Conservation (phyloP, 1,140 invertebrate species). For the Phortica variegata region DNA sequence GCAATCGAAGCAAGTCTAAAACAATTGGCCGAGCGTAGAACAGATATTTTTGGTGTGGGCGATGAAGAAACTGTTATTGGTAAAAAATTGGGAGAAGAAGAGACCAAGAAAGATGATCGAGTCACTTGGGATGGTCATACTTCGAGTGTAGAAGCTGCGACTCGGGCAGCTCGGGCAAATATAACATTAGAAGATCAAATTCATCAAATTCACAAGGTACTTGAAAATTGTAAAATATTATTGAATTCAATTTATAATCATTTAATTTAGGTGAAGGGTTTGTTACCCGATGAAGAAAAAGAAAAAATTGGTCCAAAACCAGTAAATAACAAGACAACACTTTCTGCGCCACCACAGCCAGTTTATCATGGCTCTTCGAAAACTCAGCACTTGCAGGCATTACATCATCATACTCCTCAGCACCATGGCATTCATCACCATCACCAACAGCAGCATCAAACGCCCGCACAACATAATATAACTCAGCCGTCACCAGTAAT, state of each 20-base stretch:
- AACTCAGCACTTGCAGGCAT: constrained; percentile 53
- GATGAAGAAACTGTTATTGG: constrained; percentile 98
- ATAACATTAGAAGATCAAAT: constrained; percentile 97
- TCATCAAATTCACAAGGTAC: constrained; percentile 89
- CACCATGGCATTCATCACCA: constrained; percentile 38
- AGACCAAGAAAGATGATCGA: constrained; percentile 81
- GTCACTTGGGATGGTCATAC: constrained; percentile 99
- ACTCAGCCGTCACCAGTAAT: constrained; percentile 64
- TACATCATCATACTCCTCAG: constrained; percentile 53
- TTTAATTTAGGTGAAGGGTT: constrained; percentile 70
- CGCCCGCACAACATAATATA: constrained; percentile 49
- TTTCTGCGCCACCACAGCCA: constrained; percentile 39
- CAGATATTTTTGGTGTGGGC: constrained; percentile 99
- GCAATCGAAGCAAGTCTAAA: constrained; percentile 95
- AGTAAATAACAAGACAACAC: constrained; percentile 57
- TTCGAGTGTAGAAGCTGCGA: constrained; percentile 88
- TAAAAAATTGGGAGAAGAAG: constrained; percentile 98
- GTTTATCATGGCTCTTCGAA: background rate
- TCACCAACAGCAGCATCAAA: constrained; percentile 22
- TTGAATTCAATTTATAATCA: background rate
- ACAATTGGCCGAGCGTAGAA: constrained; percentile 94
- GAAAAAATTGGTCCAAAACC: constrained; percentile 87
- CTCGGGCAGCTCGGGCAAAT: constrained; percentile 87
- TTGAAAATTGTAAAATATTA: background rate
- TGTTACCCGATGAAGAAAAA: constrained; percentile 91